A percentile compares a stretch with the other conserved stretches of the same genome.
phyloP scores from a whole-genome alignment of 92 coral and sea anemone species.

The Zoanthus gigantus region DNA sequence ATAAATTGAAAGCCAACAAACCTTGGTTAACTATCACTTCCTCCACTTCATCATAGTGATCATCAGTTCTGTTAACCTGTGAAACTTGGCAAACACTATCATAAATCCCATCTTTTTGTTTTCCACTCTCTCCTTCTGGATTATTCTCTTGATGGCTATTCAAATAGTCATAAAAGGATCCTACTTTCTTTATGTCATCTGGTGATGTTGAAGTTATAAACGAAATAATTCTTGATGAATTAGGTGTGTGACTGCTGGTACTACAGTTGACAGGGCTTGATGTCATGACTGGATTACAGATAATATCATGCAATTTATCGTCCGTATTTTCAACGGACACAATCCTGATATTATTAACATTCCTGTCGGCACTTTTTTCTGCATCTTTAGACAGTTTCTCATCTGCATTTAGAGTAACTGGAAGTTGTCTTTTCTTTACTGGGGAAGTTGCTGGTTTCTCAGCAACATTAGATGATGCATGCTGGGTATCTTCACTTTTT shows the following conservation, averaged over 20 bases:
- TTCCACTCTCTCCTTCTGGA: background rate
- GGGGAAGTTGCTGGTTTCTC: background rate
- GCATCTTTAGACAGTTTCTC: background rate
- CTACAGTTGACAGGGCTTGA: conserved; percentile 69
- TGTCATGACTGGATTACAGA: conserved; percentile 81
- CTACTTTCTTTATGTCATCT: conserved; percentile 46
- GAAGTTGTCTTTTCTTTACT: conserved; percentile 17
- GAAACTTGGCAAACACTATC: conserved; percentile 18
- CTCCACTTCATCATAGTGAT: conserved; percentile 25
- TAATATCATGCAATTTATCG: conserved; percentile 66
- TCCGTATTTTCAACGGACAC: conserved; percentile 36
- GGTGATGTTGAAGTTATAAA: conserved; percentile 35
- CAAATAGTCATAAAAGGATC: conserved; percentile 83
- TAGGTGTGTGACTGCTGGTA: background rate
- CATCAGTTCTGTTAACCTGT: background rate
- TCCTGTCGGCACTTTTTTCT: background rate
- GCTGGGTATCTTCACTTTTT: background rate
- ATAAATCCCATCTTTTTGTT: background rate
- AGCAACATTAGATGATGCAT: background rate
- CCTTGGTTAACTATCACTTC: conserved; percentile 41
- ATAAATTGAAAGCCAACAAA: background rate
- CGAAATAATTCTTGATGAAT: conserved; percentile 40
- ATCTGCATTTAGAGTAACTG: background rate
- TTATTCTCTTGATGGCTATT: background rate
- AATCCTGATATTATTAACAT: background rate